These are phyloP conservation scores for Arizona elegans DNA, from an alignment of 2,113 vertebrate species.

Conservation along the genomic window DNA sequence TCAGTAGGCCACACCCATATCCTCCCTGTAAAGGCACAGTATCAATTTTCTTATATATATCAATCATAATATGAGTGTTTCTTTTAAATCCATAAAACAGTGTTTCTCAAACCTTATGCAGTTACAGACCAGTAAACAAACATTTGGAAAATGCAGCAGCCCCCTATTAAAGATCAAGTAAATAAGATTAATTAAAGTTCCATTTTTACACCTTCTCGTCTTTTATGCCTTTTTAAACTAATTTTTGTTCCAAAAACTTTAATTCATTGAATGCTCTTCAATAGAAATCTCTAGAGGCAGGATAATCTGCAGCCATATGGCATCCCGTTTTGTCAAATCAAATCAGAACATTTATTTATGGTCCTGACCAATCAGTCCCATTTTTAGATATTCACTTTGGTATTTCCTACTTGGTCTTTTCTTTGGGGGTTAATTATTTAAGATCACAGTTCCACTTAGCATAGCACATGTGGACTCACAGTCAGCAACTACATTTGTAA, in stretches of 20 bases:
- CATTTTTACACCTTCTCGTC: background rate
- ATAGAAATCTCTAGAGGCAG: background rate
- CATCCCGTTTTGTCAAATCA: background rate
- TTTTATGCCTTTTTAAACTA: background rate
- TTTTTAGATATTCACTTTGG: background rate
- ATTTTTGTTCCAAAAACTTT: background rate
- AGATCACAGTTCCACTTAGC: background rate
- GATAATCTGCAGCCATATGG: background rate
- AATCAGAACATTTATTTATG: background rate
- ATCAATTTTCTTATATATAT: too few species aligned
- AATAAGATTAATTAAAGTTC: background rate
- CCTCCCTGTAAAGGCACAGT: too few species aligned
- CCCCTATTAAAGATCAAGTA: background rate
- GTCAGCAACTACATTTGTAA: background rate
- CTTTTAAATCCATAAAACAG: background rate
- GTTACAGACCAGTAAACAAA: background rate
- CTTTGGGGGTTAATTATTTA: background rate
- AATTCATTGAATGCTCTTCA: background rate
- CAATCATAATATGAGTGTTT: conserved; percentile 1
- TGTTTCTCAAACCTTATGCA: background rate
- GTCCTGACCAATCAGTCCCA: background rate
- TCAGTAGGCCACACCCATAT: too few species aligned
- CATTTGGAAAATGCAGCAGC: background rate
- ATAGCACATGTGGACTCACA: background rate
- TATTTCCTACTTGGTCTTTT: background rate